Conservation (phyloP, 1,140 invertebrate genomes). For the Subanguina moxae region DNA sequence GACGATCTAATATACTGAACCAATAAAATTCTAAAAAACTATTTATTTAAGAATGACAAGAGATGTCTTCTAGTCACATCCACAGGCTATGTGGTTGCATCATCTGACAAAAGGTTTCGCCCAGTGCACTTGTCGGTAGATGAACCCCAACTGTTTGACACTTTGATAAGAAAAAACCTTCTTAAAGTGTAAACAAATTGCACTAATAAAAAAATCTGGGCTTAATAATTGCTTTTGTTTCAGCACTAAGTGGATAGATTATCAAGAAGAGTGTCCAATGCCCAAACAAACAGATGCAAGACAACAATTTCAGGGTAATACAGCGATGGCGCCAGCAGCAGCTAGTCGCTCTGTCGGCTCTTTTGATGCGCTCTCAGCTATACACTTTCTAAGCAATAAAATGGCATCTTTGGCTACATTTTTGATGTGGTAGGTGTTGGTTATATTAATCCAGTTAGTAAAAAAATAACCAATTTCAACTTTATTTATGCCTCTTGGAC, state of each 20-base stretch:
- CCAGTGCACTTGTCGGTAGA: slow-evolving; percentile 20
- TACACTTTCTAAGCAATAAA: slow-evolving; percentile 3
- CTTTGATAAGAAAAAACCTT: slow-evolving; percentile 16
- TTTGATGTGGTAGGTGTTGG: not conserved
- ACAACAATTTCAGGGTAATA: slow-evolving; percentile 7
- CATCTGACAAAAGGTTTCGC: not conserved
- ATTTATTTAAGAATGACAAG: slow-evolving; percentile 12
- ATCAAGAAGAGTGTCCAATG: slow-evolving; percentile 9
- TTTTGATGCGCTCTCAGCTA: not conserved
- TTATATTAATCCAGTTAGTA: too few relatives aligned
- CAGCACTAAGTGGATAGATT: slow-evolving; percentile 9
- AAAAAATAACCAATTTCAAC: too few relatives aligned
- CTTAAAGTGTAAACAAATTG: slow-evolving; percentile 21
- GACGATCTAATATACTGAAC: not conserved
- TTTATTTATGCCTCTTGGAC: too few relatives aligned
- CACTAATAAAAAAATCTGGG: too few relatives aligned
- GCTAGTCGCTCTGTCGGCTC: too few relatives aligned
- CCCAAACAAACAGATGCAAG: not conserved
- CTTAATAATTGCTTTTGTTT: not conserved
- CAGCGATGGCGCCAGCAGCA: not conserved
- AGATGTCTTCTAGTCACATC: slow-evolving; percentile 19
- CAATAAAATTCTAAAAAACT: slow-evolving; percentile 4
- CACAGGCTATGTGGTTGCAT: not conserved
- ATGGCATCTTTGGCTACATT: not conserved
- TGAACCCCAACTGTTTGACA: slow-evolving; percentile 25